These are phyloP conservation scores for Aegithalos caudatus DNA, from an alignment of 2,113 vertebrate genomes.

Conservation along the genomic window DNA sequence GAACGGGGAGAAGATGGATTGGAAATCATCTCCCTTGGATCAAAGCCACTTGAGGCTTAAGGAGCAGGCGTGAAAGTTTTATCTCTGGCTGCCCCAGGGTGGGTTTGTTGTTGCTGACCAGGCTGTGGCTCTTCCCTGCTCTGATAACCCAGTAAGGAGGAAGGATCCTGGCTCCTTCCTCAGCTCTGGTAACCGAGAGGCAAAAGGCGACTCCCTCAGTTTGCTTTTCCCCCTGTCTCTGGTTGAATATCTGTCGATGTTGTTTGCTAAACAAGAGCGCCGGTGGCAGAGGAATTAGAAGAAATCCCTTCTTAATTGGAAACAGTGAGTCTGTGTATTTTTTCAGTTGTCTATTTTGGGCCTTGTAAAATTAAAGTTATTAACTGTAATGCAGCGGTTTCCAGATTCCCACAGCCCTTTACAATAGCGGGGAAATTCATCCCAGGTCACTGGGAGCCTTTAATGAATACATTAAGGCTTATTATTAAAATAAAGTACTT, in stretches of 20 bases:
- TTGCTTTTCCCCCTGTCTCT: background rate
- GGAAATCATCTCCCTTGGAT: background rate
- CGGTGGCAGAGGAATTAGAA: slow-evolving; percentile 64
- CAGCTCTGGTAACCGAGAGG: background rate
- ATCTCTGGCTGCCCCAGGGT: background rate
- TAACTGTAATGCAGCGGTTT: slow-evolving; percentile 65
- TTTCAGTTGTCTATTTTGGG: slow-evolving; percentile 72
- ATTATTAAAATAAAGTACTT: slow-evolving; percentile 70
- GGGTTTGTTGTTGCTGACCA: background rate
- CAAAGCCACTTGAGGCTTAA: background rate
- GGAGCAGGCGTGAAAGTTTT: background rate
- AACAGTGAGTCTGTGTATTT: slow-evolving; percentile 69
- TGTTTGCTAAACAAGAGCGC: slow-evolving; percentile 57
- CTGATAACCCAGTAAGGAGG: background rate
- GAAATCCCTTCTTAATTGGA: slow-evolving; percentile 69
- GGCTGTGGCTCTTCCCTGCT: background rate
- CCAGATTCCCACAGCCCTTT: slow-evolving; percentile 70
- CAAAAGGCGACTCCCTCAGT: background rate
- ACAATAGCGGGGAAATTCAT: slow-evolving; percentile 68
- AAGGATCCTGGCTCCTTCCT: background rate
- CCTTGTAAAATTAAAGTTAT: slow-evolving; percentile 72
- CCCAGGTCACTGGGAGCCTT: slow-evolving; percentile 65
- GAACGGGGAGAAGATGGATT: background rate
- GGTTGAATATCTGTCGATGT: background rate
- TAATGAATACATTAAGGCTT: slow-evolving; percentile 68